Conservation (phyloP, 2,888 invertebrate species). For the Spisula subtruncata region DNA sequence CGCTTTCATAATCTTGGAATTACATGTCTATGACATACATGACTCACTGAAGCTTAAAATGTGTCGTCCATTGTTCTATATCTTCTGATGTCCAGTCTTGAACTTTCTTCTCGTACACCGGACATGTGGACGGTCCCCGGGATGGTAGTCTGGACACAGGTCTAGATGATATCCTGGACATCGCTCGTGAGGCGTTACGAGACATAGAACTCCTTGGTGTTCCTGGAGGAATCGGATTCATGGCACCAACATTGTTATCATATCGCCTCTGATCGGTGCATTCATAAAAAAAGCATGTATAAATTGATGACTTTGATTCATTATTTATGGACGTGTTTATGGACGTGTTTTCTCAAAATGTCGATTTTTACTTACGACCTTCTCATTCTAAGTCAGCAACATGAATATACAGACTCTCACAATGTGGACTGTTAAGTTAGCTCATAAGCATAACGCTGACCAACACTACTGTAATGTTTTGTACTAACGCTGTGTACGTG, state of each 20-base stretch:
- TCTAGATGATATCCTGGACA: conserved; percentile 29
- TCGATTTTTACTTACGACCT: no score
- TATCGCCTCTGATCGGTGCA: background rate
- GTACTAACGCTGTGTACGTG: no score
- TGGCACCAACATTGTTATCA: background rate
- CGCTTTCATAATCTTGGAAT: no score
- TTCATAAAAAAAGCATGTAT: background rate
- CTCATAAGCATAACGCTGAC: no score
- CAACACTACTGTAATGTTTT: no score
- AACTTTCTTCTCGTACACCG: conserved; percentile 47
- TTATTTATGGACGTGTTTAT: no score
- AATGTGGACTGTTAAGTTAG: no score
- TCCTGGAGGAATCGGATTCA: background rate
- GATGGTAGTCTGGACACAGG: conserved; percentile 4
- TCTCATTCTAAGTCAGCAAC: no score
- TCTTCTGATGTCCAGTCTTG: conserved; percentile 59
- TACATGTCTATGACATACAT: no score
- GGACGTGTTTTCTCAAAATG: no score
- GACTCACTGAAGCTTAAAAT: conserved; percentile 55
- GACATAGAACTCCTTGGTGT: background rate
- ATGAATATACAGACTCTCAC: no score
- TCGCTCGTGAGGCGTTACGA: conserved; percentile 3
- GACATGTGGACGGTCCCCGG: conserved; percentile 24
- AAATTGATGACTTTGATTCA: no score
- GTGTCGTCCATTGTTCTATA: conserved; percentile 51